Evolutionary conservation across 2,113 vertebrate species (phyloP), one percentile per base, ranked within the genome.

Genomic region (Thalassoma bifasciatum): DNA sequence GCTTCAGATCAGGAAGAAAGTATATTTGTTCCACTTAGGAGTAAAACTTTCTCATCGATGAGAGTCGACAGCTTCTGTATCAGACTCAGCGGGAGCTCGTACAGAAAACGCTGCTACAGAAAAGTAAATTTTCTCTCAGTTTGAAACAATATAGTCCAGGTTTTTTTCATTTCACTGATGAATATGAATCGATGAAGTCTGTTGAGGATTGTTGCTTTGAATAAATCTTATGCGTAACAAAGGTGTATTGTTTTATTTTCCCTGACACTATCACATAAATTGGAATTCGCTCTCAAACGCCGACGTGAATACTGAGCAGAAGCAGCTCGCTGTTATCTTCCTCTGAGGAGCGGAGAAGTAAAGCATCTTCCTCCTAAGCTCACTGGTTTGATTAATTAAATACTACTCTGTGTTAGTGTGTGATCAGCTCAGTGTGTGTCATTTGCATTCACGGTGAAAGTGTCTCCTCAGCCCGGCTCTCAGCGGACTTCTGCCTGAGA

Each of bases 311-410:
- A 42, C 46, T 38, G 62, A 82, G 49, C 0, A 62, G 37, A 0
- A 0, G 0, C 1, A 12, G 17, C 44, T 17, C 2, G 56, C 71
- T 79, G 76, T 79, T 81, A 74, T 86, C 60, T 60, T 51, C 22
- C 62, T 85, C 52, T 13, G 61, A 77, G 73, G 71, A 79, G 73
- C 63, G 57, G 73, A 30, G 54, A 67, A 1, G 75, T 86, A 86
- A 86, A 88, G 73, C 69, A 56, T 79, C 76, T 30, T 30, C 30
- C 30, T 30, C 3, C 30, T 30, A 30, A 4, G 30, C 71, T 61
- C 77, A 82, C 79, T 37, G 42, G 52, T 85, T 63, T 80, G 75
- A 87, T 88, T 82, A 82, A 84, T 85, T 80, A 67, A 65, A 51
- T 56, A 66, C 62, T 68, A 54, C 63, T 71, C 49, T 82, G 63